Percentiles rank a stretch among this genome's conserved stretches.
Evolutionary conservation across 2,888 invertebrate genomes (phyloP).

Genomic region (Clepsis dumicolana): DNA sequence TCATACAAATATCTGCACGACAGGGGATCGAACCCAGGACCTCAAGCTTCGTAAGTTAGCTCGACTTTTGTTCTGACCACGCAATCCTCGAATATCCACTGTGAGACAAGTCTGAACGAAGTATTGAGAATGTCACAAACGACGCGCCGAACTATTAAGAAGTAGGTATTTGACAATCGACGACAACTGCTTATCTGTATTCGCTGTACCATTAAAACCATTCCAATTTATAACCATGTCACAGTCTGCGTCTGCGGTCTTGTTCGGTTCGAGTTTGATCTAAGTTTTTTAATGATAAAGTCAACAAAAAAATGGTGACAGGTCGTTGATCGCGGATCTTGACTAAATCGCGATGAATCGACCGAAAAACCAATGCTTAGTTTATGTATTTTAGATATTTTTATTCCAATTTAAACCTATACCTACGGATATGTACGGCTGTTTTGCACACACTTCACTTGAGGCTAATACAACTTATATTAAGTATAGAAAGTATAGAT

Average conservation of each 20-base stretch:
- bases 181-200: neutral
- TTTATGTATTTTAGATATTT: neutral
- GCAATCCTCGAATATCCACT: no score
- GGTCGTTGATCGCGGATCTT: slow-evolving; percentile 37
- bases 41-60: no score
- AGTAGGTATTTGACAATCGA: neutral
- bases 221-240: neutral
- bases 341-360: slow-evolving; percentile 21
- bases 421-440: no score
- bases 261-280: neutral
- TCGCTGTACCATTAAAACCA: neutral
- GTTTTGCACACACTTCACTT: no score
- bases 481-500: no score
- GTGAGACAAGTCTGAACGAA: no score
- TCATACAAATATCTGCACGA: no score
- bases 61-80: no score
- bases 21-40: no score
- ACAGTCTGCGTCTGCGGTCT: slow-evolving; percentile 3
- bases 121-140: no score
- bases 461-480: no score
- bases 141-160: neutral
- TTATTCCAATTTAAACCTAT: no score
- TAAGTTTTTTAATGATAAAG: neutral
- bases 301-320: neutral
- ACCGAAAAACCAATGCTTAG: neutral